Conservation (phyloP, 2,888 invertebrate genomes). For the Aleiodes testaceus region DNA sequence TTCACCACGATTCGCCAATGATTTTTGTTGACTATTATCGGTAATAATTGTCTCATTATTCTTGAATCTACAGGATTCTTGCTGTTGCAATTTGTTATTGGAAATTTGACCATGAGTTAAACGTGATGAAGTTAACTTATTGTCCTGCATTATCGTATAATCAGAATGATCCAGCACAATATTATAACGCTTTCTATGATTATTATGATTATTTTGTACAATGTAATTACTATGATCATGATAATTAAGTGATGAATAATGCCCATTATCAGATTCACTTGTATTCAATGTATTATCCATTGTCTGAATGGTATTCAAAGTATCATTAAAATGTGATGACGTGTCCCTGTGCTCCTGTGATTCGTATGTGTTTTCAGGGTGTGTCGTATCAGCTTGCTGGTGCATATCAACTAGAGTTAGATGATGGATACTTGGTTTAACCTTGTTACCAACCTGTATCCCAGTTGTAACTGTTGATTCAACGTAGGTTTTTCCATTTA, state of each 20-base stretch:
- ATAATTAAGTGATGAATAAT: conserved; percentile 65
- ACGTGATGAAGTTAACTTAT: conserved; percentile 26
- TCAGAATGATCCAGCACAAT: conserved; percentile 58
- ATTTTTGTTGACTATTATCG: conserved; percentile 16
- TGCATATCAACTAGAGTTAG: conserved; percentile 71
- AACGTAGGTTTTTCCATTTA: conserved; percentile 67
- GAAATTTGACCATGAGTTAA: conserved; percentile 1
- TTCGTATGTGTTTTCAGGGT: conserved; percentile 70
- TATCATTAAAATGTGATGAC: conserved; percentile 57
- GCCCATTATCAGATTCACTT: conserved; percentile 50
- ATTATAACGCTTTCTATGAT: conserved; percentile 58
- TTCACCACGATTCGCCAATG: conserved; percentile 10
- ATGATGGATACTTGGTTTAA: conserved; percentile 68
- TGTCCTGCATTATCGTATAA: conserved; percentile 49
- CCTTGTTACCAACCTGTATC: conserved; percentile 72
- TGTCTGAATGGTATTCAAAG: not conserved
- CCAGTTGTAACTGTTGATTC: conserved; percentile 71
- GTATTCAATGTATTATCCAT: conserved; percentile 52
- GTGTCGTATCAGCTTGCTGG: conserved; percentile 72
- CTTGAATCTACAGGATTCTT: conserved; percentile 29
- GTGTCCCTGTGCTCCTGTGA: conserved; percentile 69
- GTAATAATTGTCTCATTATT: conserved; percentile 16
- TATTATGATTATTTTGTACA: conserved; percentile 47
- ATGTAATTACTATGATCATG: conserved; percentile 59
- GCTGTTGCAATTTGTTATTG: conserved; percentile 12